Evolutionary conservation across 2,113 vertebrate genomes (phyloP).

Genomic region (Catharus fuscescens): DNA sequence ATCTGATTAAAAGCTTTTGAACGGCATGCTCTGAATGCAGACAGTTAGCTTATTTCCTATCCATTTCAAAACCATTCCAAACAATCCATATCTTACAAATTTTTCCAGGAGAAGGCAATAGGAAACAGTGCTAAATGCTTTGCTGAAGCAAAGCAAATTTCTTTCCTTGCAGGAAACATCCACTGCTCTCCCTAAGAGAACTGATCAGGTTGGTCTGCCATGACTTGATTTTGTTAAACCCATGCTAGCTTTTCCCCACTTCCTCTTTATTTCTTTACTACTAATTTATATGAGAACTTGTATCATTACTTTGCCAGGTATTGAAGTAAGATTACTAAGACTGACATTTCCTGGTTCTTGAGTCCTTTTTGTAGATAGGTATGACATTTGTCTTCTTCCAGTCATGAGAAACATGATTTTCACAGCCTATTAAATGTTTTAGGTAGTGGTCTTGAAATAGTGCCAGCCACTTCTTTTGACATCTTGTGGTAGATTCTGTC

Average conservation of each 20-base stretch:
- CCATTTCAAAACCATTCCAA: background rate
- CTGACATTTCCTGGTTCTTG: background rate
- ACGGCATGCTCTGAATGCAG: background rate
- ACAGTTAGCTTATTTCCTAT: background rate
- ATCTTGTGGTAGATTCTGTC: background rate
- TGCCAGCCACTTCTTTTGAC: background rate
- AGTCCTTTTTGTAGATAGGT: background rate
- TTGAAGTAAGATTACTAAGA: background rate
- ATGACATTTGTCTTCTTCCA: background rate
- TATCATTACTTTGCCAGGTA: background rate
- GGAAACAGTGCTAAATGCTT: background rate
- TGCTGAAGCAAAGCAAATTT: background rate
- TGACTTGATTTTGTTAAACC: background rate
- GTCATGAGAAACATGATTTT: background rate
- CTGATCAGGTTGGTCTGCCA: background rate
- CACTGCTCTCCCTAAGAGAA: background rate
- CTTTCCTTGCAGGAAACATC: background rate
- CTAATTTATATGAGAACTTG: background rate
- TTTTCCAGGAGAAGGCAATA: background rate
- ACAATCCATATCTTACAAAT: background rate
- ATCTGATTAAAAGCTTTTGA: background rate
- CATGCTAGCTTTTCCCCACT: background rate
- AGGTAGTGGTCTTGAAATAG: background rate
- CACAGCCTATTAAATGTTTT: background rate
- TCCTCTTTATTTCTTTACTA: background rate